These are phyloP conservation scores for Kradibia gibbosae DNA, from an alignment of 1,140 invertebrate genomes.

Conservation along the genomic window DNA sequence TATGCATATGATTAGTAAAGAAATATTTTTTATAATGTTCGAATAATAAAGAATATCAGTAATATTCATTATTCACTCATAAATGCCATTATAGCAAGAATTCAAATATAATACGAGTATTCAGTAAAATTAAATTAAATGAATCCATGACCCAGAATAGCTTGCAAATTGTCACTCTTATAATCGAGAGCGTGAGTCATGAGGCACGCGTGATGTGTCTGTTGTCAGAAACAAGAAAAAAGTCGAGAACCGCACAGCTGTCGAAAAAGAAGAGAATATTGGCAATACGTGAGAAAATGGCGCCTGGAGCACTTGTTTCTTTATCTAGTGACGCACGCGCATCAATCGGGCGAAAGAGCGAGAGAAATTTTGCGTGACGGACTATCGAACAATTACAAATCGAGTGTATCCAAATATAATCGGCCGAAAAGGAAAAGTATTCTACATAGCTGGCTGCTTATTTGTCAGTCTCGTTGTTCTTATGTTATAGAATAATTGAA, in stretches of 20 bases:
- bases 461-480: slow-evolving; percentile 57
- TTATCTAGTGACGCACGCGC: not conserved
- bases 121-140: not conserved
- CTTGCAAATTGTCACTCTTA: slow-evolving; percentile 7
- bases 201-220: not conserved
- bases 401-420: slow-evolving; percentile 6
- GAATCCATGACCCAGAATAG: not conserved
- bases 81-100: not conserved
- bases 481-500: slow-evolving; percentile 51
- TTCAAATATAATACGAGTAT: not conserved
- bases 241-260: not conserved
- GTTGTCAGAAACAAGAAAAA: not conserved
- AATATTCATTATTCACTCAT: too few relatives aligned
- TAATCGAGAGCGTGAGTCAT: not conserved
- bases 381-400: slow-evolving; percentile 48
- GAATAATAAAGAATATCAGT: too few relatives aligned
- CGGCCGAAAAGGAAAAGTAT: not conserved
- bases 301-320: not conserved
- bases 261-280: not conserved
- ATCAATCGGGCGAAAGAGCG: not conserved
- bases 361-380: not conserved
- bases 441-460: not conserved
- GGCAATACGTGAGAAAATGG: slow-evolving; percentile 25
- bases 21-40: too few relatives aligned
- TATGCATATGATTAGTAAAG: too few relatives aligned